Base-by-base conservation (phyloP, 2,797 vertebrate genomes). In the Tauraco hartlaubi region DNA sequence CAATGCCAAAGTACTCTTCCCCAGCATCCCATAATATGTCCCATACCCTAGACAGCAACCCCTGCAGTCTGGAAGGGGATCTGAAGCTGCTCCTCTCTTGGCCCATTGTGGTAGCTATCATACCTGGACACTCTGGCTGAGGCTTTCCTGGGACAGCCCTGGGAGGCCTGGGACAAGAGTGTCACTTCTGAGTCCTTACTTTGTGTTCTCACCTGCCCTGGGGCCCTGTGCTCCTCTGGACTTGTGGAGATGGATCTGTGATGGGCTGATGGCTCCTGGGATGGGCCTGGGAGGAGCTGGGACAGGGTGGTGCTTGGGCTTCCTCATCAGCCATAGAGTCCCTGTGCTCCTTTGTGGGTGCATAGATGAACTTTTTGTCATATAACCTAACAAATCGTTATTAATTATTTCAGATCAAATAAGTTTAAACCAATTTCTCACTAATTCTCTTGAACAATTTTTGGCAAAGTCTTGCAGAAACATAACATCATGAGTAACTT, bases 241-340 rank as follows among this genome's bases (percentile, higher is more conserved):
- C 6, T 12, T 14, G 11, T 39, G 12, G 58, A 77, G 44, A 25
- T 52, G 37, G 19, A 12, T 15, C 33, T 37, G 41, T 0, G 0
- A 14, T 44, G 49, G 29, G 41, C 26, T 72, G 26, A 58, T 20
- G 37, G 28, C 15, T 39, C 39, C 39, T 39, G 39, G 39, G 39
- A 39, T 39, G 39, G 39, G 39, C 39, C 39, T 39, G 39, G 20
- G 13, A 55, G 35, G 9, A 62, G 16, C 19, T 15, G 13, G 26
- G 35, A 19, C 12, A 33, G 33, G 19, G 39, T 71, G 16, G 5
- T 58, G 20, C n/a, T 62, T 33, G 49, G 35, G 6, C 41, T 43
- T 54, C 28, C 8, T 31, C 3, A 8, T 15, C 31, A 55, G 35
- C 28, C 17, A 2, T 56, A 37, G 19, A 29, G 26, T n/a, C 8